These are phyloP conservation scores for Drosophila parvula DNA, from an alignment of 1,140 invertebrate genomes.

Conservation along the genomic window DNA sequence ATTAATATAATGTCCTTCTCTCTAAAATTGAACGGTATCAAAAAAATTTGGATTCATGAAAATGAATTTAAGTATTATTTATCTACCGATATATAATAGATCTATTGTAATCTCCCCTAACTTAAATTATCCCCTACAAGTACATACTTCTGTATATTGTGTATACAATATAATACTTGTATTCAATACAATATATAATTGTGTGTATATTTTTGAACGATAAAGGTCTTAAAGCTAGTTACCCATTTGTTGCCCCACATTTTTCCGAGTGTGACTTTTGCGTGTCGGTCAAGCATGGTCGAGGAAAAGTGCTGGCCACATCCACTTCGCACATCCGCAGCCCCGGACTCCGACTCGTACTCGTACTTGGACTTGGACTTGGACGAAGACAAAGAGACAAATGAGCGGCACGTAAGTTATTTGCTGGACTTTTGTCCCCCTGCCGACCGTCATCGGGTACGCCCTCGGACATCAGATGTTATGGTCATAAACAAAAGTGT, in stretches of 20 bases:
- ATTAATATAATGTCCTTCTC: too few relatives aligned
- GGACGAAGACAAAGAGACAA: slow-evolving; percentile 57
- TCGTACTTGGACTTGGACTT: background rate
- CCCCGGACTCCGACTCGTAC: background rate
- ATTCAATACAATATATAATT: too few relatives aligned
- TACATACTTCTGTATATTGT: too few relatives aligned
- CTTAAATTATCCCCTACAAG: too few relatives aligned
- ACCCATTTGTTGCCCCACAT: background rate
- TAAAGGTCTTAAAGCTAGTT: background rate
- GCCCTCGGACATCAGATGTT: slow-evolving; percentile 77
- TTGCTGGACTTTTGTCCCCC: slow-evolving; percentile 59
- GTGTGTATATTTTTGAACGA: too few relatives aligned
- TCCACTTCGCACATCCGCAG: slow-evolving; percentile 10
- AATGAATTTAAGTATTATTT: too few relatives aligned
- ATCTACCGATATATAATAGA: too few relatives aligned
- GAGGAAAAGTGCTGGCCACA: slow-evolving; percentile 16
- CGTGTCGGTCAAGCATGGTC: slow-evolving; percentile 33
- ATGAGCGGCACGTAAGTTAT: slow-evolving; percentile 82
- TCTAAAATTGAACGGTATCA: too few relatives aligned
- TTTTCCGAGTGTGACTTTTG: slow-evolving; percentile 25
- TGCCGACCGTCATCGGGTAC: slow-evolving; percentile 8
- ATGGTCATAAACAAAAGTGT: slow-evolving; percentile 83
- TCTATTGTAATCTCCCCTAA: too few relatives aligned
- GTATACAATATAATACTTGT: too few relatives aligned
- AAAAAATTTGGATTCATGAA: too few relatives aligned